Evolutionary conservation across 2,888 invertebrate species (phyloP), one percentile per base, ranked within the genome.

Genomic region (Stenodema calcarata): DNA sequence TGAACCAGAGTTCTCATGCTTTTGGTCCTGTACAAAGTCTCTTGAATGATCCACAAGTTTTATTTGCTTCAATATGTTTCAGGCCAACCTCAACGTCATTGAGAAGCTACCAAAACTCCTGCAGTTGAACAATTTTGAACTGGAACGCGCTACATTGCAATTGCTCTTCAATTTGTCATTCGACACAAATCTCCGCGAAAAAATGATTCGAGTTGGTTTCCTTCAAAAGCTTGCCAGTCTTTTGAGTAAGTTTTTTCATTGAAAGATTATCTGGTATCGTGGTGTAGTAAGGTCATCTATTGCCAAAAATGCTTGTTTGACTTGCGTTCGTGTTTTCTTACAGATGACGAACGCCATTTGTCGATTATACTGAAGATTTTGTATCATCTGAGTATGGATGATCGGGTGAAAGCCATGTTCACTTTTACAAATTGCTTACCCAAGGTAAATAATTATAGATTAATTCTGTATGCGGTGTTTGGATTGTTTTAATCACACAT

Each of bases 81-180:
- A 93, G 92, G 94, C 94, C 27, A 94, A 95, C 85, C 92, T 95
- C 90, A 95, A 95, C 90, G 94, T 97, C 82, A 93, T 97, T 83
- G 96, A 97, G 89, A 97, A 96, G 91, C 91, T 99, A 89, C 95
- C 96, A 6, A 94, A 95, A 84, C 92, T 98, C 88, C 92, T 99
- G 88, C 94, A 94, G 90, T 92, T 93, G 88, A 93, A 94, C 50
- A 93, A 92, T 88, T 91, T 90, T 88, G 94, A 94, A 90, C 92
- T 97, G 88, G 93, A 96, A 41, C 95, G 96, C 92, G 95, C 97
- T 88, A 95, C 97, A 28, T 93, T 98, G 69, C 95, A 97, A 90
- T 92, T 99, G 85, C 92, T 99, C 27, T 97, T 97, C 91, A 99
- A 99, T 93, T 94, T 99, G 89, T 98, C 98, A 14, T 99, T 99